Conservation (phyloP, 2,888 invertebrate species). For the Dasypolia templi region DNA sequence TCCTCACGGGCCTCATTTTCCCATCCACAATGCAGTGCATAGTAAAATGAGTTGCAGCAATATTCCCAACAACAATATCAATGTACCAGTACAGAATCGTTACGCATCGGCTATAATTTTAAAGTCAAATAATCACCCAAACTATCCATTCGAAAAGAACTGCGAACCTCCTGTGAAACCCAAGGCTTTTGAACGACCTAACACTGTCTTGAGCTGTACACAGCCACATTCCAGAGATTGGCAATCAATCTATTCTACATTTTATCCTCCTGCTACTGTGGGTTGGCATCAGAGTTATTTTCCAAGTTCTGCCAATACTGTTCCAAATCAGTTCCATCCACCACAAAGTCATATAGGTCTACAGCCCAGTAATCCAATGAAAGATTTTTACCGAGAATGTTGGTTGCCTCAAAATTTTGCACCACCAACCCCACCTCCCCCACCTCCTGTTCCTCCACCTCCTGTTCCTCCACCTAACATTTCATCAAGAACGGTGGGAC, state of each 20-base stretch:
- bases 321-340: conserved; percentile 4
- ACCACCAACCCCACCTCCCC: background rate
- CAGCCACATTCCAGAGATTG: conserved; percentile 11
- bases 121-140: conserved; percentile 33
- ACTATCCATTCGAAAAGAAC: background rate
- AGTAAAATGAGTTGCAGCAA: background rate
- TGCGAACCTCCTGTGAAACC: background rate
- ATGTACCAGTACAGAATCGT: conserved; percentile 22
- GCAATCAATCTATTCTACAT: conserved; percentile 11
- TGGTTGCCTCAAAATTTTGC: conserved; percentile 30
- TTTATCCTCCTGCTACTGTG: conserved; percentile 30
- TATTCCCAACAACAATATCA: conserved; percentile 8
- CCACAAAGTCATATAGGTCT: background rate
- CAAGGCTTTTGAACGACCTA: conserved; percentile 1
- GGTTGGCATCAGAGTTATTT: conserved; percentile 8
- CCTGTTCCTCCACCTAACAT: background rate
- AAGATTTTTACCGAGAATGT: conserved; percentile 17
- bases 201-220: conserved; percentile 2
- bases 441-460: conserved; percentile 1
- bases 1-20: background rate
- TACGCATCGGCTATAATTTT: conserved; percentile 38
- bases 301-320: conserved; percentile 11
- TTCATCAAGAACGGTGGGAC: too few species aligned
- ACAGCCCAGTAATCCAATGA: conserved; percentile 11
- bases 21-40: background rate